phyloP scores from a whole-genome alignment of 2,113 vertebrate species.

The Notothenia coriiceps region DNA sequence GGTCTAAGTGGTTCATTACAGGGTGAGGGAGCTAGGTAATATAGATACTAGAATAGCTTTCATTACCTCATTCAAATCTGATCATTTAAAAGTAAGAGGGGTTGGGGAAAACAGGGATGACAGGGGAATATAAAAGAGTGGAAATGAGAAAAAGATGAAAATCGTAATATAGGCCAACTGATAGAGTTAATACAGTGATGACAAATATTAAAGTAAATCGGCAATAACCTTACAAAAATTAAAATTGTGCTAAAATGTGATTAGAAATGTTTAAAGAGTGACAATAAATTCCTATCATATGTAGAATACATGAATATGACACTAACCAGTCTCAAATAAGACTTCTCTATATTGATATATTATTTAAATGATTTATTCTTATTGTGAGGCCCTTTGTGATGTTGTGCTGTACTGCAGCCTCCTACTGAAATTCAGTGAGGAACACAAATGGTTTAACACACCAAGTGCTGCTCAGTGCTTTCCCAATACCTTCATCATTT shows the following conservation, averaged over 20 bases:
- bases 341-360: slow-evolving; percentile 69
- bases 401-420: slow-evolving; percentile 71
- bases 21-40: slow-evolving; percentile 79
- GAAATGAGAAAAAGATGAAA: slow-evolving; percentile 67
- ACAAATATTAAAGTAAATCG: slow-evolving; percentile 64
- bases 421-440: slow-evolving; percentile 57
- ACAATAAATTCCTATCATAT: slow-evolving; percentile 76
- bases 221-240: slow-evolving; percentile 56
- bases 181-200: slow-evolving; percentile 62
- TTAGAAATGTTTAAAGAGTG: slow-evolving; percentile 73
- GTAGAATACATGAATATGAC: slow-evolving; percentile 75
- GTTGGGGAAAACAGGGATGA: slow-evolving; percentile 35
- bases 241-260: slow-evolving; percentile 60
- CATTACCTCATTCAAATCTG: slow-evolving; percentile 79
- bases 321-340: slow-evolving; percentile 69
- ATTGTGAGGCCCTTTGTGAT: slow-evolving; percentile 74
- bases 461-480: slow-evolving; percentile 71
- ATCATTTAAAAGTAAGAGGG: slow-evolving; percentile 68
- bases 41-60: slow-evolving; percentile 85
- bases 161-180: slow-evolving; percentile 61
- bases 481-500: slow-evolving; percentile 34
- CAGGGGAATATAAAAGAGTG: slow-evolving; percentile 74
- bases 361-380: slow-evolving; percentile 62
- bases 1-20: slow-evolving; percentile 84
- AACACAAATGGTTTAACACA: slow-evolving; percentile 76